Base-by-base conservation (phyloP, 2,888 invertebrate species). In the Athripsodes cinereus region DNA sequence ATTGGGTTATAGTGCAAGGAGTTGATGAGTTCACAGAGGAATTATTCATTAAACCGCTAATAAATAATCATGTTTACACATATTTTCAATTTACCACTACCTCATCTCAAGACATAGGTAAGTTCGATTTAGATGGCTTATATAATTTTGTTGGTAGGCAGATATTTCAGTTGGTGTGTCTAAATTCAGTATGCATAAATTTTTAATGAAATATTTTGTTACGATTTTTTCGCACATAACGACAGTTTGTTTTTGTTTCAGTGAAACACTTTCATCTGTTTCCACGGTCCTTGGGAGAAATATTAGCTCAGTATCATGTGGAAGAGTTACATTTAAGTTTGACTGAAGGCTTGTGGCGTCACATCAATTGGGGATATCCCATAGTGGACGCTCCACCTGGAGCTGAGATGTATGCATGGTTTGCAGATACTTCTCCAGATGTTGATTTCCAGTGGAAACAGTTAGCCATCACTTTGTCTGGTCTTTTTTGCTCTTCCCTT, bases 361-460 rank as follows among this genome's bases (percentile, higher is more conserved):
- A 96, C 71, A 86, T 90, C 65, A 85, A 86, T 57, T 99, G 97
- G 97, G 97, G 97, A 1, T 95, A 95, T 74, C 96, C 96, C 2
- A 83, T 92, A 22, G 73, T 86, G 11, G 90, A 93, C 71, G 90
- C 95, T 2, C 90, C 96, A 0, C 91, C 96, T 1, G 98, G 98
- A 5, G 96, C 95, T 1, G 95, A 97, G 72, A 79, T 97, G 0
- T 92, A 90, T 82, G 93, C 91, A 0, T 96, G 96, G 95, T 97
- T 99, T 69, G 81, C 84, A 61, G 72, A 81, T 19, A 75, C 82
- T 57, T 83, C 85, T 1, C 65, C 68, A 52, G 79, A 91, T 71
- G 83, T 96, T 8, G 88, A 96, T 69, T 76, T 80, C 52, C 85
- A 89, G 66, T 99, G 98, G 98, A 85, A 85, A 67, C 87, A 89